Percentiles rank a stretch among this genome's conserved stretches.
phyloP scores from a whole-genome alignment of 2,113 vertebrate species.

The Channa argus region DNA sequence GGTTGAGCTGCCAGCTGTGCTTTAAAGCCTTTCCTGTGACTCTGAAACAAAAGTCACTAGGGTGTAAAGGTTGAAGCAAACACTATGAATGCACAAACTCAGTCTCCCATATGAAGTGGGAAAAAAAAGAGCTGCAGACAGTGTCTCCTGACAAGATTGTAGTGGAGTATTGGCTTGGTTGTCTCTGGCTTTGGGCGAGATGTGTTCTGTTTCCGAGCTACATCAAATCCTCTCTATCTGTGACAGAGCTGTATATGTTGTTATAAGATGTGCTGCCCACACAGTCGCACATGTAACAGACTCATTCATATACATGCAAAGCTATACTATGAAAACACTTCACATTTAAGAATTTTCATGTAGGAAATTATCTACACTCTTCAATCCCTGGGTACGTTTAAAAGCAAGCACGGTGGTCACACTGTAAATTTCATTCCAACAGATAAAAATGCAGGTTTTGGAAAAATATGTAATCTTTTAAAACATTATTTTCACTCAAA shows the following conservation, averaged over 20 bases:
- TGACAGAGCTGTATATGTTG: constrained; percentile 28
- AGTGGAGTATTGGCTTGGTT: constrained; percentile 36
- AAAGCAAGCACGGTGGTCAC: too few relatives aligned
- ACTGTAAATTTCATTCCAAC: too few relatives aligned
- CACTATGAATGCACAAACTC: constrained; percentile 26
- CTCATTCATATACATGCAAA: not conserved
- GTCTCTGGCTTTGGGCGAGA: constrained; percentile 36
- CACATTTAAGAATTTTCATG: not conserved
- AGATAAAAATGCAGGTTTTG: too few relatives aligned
- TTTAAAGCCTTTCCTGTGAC: not conserved
- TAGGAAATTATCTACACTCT: not conserved
- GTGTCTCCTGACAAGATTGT: constrained; percentile 47
- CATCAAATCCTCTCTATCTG: constrained; percentile 58
- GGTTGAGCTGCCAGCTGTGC: not conserved
- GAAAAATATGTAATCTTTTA: too few relatives aligned
- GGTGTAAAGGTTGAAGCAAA: constrained; percentile 32
- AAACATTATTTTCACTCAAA: too few relatives aligned
- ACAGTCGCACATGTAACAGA: not conserved
- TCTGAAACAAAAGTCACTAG: constrained; percentile 26
- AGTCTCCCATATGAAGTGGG: constrained; percentile 24
- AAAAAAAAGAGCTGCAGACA: constrained; percentile 32
- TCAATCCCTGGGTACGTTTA: not conserved
- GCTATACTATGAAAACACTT: not conserved
- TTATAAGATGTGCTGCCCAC: constrained; percentile 45
- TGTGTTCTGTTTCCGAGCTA: constrained; percentile 41